Evolutionary conservation across 1,140 invertebrate species (phyloP), one percentile per base, ranked within the genome.

Genomic region (Drosophila orosa): DNA sequence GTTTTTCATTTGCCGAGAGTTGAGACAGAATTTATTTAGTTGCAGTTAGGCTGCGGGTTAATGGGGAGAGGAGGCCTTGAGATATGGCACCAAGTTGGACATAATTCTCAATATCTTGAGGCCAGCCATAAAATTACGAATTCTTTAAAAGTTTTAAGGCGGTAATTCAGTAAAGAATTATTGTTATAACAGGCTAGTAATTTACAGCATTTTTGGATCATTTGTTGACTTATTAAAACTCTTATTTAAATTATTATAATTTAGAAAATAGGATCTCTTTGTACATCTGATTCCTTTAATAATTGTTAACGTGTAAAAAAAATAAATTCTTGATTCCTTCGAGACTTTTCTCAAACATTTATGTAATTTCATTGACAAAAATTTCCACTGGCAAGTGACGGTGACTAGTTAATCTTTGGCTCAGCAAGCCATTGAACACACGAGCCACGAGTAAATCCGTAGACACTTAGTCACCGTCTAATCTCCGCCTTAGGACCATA

Each of bases 401-500:
- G 33, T 37, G 13, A 15, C 27, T 71, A 71, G 31, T 39, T 71
- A 71, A 71, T 71, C 65, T 57, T 52, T 48, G 33, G 50, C 50
- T 55, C 15, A 48, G 31, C 29, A 47, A 68, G 27, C 40, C 33
- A 69, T 71, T 47, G 33, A 71, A 22, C 33, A 39, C 31, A 10
- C 13, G 17, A 10, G 13, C 17, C n/a, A n/a, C 29, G 29, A 35
- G 31, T 9, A 52, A 47, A 57, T 69, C 63, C 40, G 13, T 33
- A 39, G 52, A 45, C 52, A 71, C 65, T 71, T 71, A 71, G 67
- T 71, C 67, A 71, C 40, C 40, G 27, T 47, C 24, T 71, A 71
- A 71, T 69, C 67, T 71, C 29, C 31, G 10, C 33, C 10, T 40
- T 39, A 48, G 57, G 42, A 13, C 40, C 50, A 71, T 57, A 71